Evolutionary conservation across 2,888 invertebrate genomes (phyloP), one percentile per base, ranked within the genome.

Genomic region (Alsophila aescularia): DNA sequence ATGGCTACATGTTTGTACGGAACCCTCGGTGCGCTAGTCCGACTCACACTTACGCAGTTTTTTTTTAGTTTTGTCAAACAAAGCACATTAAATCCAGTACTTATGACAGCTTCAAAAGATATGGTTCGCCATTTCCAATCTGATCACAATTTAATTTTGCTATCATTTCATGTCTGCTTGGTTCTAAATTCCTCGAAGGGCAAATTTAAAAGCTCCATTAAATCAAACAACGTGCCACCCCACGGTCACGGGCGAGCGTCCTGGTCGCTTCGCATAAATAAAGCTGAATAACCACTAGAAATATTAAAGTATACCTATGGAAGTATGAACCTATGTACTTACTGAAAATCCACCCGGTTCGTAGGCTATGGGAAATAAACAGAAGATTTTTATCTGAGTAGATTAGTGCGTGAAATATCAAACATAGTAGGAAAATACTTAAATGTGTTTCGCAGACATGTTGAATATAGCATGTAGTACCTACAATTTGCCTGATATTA

Each of bases 241-340:
- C 69, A 67, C 67, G 71, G 70, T 73, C 75, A 70, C 60, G 72
- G 68, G 65, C 60, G 71, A 67, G 65, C 60, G 64, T 44, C 42
- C 42, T 67, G 70, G 72, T 71, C 73, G 70, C 75, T 62, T 66
- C 65, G 77, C 78, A 80, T 81, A 84, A 81, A 86, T 75, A 81
- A 78, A 69, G 78, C 74, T 66, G 66, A 74, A 79, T 83, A 84
- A 84, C 87, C 85, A 77, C 77, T 77, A 79, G 80, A 81, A 83
- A 82, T 79, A 79, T 72, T 72, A 47, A 70, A 67, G 64, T 70
- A 72, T 72, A 77, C 51, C 35, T 41, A 53, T 9, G 14, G 9
- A 51, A 40, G 37, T 39, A 39, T 29, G n/a, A 43, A 45, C 18
- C 50, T 47, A 36, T 27, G 15, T 43, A 10, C 67, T 70, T 1